Conservation (phyloP, 2,113 vertebrate species). For the Myotis davidii region DNA sequence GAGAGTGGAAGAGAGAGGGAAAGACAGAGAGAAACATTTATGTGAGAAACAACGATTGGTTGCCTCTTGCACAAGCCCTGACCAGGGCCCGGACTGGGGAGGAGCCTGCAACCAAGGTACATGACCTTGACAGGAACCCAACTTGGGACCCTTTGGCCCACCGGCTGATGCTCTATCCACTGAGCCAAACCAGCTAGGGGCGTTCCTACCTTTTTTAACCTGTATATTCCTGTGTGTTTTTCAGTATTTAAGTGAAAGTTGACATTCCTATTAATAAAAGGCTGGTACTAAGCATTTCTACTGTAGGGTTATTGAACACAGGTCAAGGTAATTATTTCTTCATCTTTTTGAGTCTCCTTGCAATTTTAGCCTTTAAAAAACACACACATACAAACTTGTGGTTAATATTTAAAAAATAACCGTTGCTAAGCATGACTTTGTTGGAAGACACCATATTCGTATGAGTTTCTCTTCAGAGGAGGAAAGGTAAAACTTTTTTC, state of each 20-base stretch:
- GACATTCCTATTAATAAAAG: neutral
- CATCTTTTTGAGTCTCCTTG: neutral
- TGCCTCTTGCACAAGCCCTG: too few relatives aligned
- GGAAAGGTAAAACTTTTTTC: neutral
- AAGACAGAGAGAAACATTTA: too few relatives aligned
- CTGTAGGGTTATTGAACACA: neutral
- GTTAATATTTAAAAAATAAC: neutral
- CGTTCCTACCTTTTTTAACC: neutral
- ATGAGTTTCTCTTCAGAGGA: neutral
- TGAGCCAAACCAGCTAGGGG: too few relatives aligned
- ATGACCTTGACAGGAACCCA: too few relatives aligned
- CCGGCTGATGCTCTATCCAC: too few relatives aligned
- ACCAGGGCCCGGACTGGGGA: too few relatives aligned
- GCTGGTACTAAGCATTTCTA: neutral
- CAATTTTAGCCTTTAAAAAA: neutral
- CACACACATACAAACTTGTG: neutral
- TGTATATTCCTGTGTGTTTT: neutral
- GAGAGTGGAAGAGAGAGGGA: too few relatives aligned
- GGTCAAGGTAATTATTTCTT: neutral
- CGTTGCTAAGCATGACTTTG: neutral
- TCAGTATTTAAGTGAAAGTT: neutral
- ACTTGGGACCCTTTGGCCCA: too few relatives aligned
- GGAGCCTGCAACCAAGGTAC: too few relatives aligned
- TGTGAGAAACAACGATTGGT: too few relatives aligned
- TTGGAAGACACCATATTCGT: neutral